These are phyloP conservation scores for Montipora sp. DNA, from an alignment of 64 coral and sea anemone genomes.

Conservation along the genomic window DNA sequence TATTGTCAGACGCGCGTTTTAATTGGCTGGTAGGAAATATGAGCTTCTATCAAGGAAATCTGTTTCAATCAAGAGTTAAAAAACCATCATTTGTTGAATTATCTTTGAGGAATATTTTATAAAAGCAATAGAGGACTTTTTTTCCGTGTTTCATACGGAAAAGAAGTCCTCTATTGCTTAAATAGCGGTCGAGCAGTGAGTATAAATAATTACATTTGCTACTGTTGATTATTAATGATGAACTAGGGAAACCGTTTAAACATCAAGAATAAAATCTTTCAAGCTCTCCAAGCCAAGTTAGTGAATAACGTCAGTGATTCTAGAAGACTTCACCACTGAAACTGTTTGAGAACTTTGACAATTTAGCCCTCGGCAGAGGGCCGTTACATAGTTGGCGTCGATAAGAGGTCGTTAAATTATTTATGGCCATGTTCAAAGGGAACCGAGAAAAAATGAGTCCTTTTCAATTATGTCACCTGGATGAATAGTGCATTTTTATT, in stretches of 20 bases:
- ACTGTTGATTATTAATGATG: not conserved
- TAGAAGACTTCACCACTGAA: not conserved
- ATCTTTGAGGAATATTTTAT: too few species aligned
- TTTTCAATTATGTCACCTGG: not conserved
- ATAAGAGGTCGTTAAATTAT: conserved; percentile 14
- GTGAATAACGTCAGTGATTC: not conserved
- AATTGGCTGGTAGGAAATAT: too few species aligned
- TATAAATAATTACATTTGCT: not conserved
- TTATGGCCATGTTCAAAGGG: not conserved
- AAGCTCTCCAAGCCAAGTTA: not conserved
- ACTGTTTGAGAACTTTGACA: not conserved
- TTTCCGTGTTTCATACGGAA: too few species aligned
- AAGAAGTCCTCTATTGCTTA: not conserved
- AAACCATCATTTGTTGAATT: too few species aligned
- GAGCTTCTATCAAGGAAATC: too few species aligned
- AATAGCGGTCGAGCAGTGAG: too few species aligned
- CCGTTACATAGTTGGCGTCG: not conserved
- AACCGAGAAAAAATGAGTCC: not conserved
- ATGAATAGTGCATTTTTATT: not conserved
- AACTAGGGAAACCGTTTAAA: not conserved
- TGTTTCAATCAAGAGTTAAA: too few species aligned
- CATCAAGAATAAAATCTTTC: not conserved
- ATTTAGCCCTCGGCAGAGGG: not conserved
- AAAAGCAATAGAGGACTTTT: too few species aligned
- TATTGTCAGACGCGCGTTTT: too few species aligned